Conservation (phyloP, 92 coral and sea anemone genomes). For the Anthopleura xanthogrammica region DNA sequence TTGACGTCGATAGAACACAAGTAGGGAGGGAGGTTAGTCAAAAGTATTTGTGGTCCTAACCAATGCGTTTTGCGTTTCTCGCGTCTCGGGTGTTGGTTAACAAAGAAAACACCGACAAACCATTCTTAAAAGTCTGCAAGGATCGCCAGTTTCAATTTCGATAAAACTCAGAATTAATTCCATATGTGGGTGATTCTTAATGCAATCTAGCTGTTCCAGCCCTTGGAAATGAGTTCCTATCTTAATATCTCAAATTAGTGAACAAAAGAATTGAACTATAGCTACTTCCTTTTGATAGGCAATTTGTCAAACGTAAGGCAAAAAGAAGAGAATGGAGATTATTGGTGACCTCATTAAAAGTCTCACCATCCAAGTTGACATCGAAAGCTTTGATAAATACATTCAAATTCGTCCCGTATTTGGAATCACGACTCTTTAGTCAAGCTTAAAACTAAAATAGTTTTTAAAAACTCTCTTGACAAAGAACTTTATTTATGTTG, state of each 20-base stretch:
- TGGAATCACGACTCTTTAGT: not conserved
- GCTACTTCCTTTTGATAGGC: slow-evolving; percentile 12
- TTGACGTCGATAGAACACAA: slow-evolving; percentile 1
- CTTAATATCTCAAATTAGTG: not conserved
- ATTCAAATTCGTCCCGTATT: not conserved
- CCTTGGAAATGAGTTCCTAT: not conserved
- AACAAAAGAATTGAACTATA: not conserved
- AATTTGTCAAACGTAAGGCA: slow-evolving; percentile 22
- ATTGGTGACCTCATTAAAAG: slow-evolving; percentile 10
- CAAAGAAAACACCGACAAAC: slow-evolving; percentile 68
- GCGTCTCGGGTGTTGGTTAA: slow-evolving; percentile 51
- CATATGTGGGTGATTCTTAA: slow-evolving; percentile 20
- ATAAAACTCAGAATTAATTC: slow-evolving; percentile 22
- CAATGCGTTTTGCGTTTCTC: slow-evolving; percentile 16
- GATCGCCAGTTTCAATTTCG: slow-evolving; percentile 28
- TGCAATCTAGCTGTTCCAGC: slow-evolving; percentile 24
- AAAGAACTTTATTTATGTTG: not conserved
- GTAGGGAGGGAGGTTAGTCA: slow-evolving; percentile 13
- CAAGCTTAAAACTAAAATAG: not conserved
- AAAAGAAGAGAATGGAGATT: not conserved
- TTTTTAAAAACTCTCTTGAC: not conserved
- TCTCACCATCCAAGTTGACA: not conserved
- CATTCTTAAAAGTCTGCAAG: slow-evolving; percentile 20
- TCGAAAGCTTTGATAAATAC: not conserved
- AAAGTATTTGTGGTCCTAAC: slow-evolving; percentile 16